Evolutionary conservation across 1,140 invertebrate species (phyloP).

Genomic region (Pogonognathellus flavescens): DNA sequence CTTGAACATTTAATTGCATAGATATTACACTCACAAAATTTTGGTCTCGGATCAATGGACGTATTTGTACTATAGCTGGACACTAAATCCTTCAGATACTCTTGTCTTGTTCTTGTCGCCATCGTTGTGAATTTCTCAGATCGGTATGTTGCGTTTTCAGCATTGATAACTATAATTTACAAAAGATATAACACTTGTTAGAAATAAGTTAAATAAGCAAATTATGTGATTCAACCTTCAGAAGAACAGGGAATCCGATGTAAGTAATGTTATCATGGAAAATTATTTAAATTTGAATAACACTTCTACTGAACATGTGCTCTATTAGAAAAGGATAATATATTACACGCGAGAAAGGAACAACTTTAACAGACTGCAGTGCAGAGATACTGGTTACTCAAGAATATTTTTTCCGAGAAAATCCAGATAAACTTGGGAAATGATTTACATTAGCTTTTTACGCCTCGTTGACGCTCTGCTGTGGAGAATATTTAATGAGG

Average conservation of each 20-base stretch:
- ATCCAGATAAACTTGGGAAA: background rate
- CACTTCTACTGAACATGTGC: no score
- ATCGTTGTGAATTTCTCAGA: constrained; percentile 98
- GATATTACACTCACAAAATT: constrained; percentile 69
- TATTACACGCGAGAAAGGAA: no score
- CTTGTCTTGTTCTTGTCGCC: constrained; percentile 94
- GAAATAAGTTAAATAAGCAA: background rate
- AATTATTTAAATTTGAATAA: background rate
- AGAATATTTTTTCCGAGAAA: background rate
- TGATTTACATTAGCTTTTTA: background rate
- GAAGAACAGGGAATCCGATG: background rate
- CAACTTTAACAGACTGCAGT: no score
- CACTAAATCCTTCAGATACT: constrained; percentile 93
- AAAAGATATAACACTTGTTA: background rate
- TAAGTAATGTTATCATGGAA: background rate
- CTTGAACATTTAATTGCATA: constrained; percentile 10
- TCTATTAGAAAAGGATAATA: no score
- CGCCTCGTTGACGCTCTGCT: background rate
- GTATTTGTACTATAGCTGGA: constrained; percentile 85
- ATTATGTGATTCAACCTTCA: background rate
- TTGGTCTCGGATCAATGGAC: constrained; percentile 86
- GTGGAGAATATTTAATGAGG: constrained; percentile 19
- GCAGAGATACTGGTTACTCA: no score
- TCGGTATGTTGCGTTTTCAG: constrained; percentile 95
- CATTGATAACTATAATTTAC: constrained; percentile 84